Conservation (phyloP, 2,113 vertebrate species). For the Laticauda colubrina region DNA sequence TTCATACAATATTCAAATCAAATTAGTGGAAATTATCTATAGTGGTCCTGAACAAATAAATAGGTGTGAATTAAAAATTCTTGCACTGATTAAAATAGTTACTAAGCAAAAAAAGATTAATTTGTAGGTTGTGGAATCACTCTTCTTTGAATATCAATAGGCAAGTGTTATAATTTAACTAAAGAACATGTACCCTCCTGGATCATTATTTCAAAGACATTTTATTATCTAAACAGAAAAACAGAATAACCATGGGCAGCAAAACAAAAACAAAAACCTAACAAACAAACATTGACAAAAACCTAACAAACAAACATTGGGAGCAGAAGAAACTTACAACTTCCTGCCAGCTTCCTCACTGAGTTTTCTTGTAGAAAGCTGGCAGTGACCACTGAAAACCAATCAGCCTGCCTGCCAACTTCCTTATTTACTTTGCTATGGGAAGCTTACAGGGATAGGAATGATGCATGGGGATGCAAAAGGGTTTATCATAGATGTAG, state of each 20-base stretch:
- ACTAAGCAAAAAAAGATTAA: background rate
- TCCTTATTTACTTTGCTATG: background rate
- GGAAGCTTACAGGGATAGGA: background rate
- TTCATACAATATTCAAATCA: background rate
- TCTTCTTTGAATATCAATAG: background rate
- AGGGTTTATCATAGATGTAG: background rate
- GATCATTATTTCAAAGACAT: background rate
- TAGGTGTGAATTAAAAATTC: background rate
- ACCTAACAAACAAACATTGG: background rate
- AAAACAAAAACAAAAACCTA: background rate
- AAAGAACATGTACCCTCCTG: background rate
- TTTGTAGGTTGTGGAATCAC: background rate
- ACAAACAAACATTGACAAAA: background rate
- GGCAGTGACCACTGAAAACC: background rate
- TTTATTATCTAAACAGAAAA: background rate
- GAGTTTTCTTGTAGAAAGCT: background rate
- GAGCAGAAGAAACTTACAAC: background rate
- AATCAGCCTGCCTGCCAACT: background rate
- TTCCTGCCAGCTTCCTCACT: background rate
- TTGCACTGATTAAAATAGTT: background rate
- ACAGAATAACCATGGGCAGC: background rate
- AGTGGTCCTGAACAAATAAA: background rate
- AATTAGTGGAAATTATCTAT: background rate
- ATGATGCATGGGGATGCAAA: background rate
- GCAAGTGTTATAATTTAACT: background rate